Conservation (phyloP, 2,113 vertebrate genomes). For the Syngnathoides biaculeatus region DNA sequence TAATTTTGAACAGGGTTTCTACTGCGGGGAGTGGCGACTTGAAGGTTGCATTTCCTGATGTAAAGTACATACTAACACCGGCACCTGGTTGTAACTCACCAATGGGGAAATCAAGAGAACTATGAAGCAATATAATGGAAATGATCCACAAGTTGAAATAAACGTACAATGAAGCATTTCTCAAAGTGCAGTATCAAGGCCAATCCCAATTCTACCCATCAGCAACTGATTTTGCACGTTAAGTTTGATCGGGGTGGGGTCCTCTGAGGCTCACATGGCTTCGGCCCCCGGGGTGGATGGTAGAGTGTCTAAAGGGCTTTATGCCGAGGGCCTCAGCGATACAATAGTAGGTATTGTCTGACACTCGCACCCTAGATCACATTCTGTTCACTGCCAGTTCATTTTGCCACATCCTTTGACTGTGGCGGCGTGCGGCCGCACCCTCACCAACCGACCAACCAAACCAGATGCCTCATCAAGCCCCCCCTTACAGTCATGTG, state of each 20-base stretch:
- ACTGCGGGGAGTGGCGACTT: neutral
- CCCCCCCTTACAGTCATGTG: neutral
- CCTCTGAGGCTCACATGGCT: slow-evolving; percentile 1
- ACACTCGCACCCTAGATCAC: slow-evolving; percentile 52
- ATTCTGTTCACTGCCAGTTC: slow-evolving; percentile 61
- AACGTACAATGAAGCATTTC: neutral
- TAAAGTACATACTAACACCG: too few relatives aligned
- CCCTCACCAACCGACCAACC: slow-evolving; percentile 37
- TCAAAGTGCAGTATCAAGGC: neutral
- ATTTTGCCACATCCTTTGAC: slow-evolving; percentile 54
- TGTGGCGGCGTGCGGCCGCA: slow-evolving; percentile 39
- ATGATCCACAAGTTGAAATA: neutral
- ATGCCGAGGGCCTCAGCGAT: slow-evolving; percentile 46
- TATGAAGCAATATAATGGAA: neutral
- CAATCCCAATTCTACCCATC: too few relatives aligned
- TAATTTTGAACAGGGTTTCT: neutral
- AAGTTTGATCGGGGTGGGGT: neutral
- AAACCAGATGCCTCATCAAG: neutral
- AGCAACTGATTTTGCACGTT: neutral
- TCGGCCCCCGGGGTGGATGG: slow-evolving; percentile 14
- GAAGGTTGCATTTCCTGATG: neutral
- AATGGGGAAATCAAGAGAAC: too few relatives aligned
- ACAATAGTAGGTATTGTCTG: slow-evolving; percentile 69
- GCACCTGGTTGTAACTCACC: too few relatives aligned
- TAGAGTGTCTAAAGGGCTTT: slow-evolving; percentile 48